Base-by-base conservation (phyloP, 2,113 vertebrate species). In the Strix uralensis region DNA sequence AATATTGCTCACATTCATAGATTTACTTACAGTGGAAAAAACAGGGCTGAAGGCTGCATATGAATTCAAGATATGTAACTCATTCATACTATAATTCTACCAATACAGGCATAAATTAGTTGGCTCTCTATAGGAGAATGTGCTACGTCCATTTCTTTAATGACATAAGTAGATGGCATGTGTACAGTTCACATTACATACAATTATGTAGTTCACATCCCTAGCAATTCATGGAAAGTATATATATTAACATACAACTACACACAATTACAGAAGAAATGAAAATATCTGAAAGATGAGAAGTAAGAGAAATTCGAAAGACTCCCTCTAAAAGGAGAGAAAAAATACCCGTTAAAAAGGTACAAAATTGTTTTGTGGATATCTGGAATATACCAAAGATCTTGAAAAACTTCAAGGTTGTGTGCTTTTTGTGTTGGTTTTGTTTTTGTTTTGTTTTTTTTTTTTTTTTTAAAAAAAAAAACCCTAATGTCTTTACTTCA, bases 211-310 rank as follows among this genome's bases (percentile, higher is more conserved):
- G 4, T 57, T 65, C 38, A 40, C 4, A 80, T 38, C 15, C 10
- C 3, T 54, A 80, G 15, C 1, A 47, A 21, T 25, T 83, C 0
- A 0, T 51, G 22, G 27, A 57, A 83, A 5, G 1, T 30, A 8
- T 36, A 22, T 30, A 27, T 18, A 18, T 62, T 17, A 62, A 55
- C 8, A 15, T 12, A 13, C 1, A 75, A 21, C 13, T 58, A 6
- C 2, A 59, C 2, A 51, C 9, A 77, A 49, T 54, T 51, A 7
- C 6, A 16, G 13, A 71, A 52, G 3, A 86, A 96, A 83, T 16
- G 13, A 5, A 88, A 80, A 86, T 49, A 73, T 7, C 4, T 82
- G 36, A 70, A 86, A 78, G 13, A 80, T 32, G 5, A 58, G 2
- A 38, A 22, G 5, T 7, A 44, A 8, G 1, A 67, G 22, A 75